These are phyloP conservation scores for Scrobipalpa costella DNA, from an alignment of 2,888 invertebrate species.

Conservation along the genomic window DNA sequence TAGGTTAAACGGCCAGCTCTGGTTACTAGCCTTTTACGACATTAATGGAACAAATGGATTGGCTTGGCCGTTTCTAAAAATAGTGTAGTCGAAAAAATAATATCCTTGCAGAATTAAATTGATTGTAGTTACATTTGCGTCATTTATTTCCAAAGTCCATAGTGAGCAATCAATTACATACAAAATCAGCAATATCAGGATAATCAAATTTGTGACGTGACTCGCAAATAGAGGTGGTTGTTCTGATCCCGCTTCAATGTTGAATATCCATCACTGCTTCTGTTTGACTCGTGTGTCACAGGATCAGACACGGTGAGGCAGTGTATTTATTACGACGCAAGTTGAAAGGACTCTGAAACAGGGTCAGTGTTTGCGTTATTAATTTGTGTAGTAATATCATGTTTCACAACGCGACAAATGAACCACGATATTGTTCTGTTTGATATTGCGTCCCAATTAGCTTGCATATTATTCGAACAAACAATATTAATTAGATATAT, in stretches of 20 bases:
- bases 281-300: too few species aligned
- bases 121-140: neutral
- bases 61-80: neutral
- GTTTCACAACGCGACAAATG: slow-evolving; percentile 13
- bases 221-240: too few species aligned
- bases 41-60: slow-evolving; percentile 22
- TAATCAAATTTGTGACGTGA: too few species aligned
- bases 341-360: neutral
- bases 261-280: too few species aligned
- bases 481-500: slow-evolving; percentile 1
- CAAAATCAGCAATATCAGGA: too few species aligned
- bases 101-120: neutral
- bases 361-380: neutral
- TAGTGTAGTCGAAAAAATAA: neutral
- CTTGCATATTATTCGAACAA: neutral
- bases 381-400: neutral
- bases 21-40: slow-evolving; percentile 1
- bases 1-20: slow-evolving; percentile 13
- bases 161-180: too few species aligned
- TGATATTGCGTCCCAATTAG: neutral
- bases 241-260: too few species aligned
- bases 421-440: neutral
- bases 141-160: neutral
- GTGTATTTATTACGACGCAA: neutral
- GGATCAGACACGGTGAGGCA: neutral